Percentiles rank a stretch among this genome's conserved stretches.
phyloP scores from a whole-genome alignment of 2,113 vertebrate genomes.

The Aphyosemion australe region DNA sequence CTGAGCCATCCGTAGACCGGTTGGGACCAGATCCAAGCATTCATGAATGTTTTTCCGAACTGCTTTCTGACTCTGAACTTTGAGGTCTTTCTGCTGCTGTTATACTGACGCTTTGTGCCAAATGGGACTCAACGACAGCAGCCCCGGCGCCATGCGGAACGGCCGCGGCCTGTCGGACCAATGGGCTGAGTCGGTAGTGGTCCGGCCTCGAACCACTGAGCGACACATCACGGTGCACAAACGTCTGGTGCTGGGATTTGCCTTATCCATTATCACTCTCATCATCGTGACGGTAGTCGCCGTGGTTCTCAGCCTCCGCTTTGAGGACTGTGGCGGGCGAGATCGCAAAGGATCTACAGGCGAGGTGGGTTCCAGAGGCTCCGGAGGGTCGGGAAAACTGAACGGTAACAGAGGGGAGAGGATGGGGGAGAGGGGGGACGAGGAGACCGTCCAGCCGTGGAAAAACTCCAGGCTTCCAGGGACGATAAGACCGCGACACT shows the following conservation, averaged over 20 bases:
- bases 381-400: constrained; percentile 51
- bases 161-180: constrained; percentile 85
- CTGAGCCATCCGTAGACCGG: not conserved
- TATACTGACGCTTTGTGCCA: constrained; percentile 32
- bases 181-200: constrained; percentile 86
- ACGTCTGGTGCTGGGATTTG: constrained; percentile 89
- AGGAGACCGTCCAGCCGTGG: constrained; percentile 84
- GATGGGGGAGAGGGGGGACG: constrained; percentile 57
- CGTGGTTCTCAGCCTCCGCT: constrained; percentile 87
- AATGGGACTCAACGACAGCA: constrained; percentile 87
- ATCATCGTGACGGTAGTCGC: constrained; percentile 89
- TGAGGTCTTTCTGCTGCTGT: not conserved
- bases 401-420: constrained; percentile 72
- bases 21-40: constrained; percentile 6
- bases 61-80: constrained; percentile 1
- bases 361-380: constrained; percentile 30
- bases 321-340: constrained; percentile 84
- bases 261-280: constrained; percentile 89
- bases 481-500: constrained; percentile 88
- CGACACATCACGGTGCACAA: constrained; percentile 89
- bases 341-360: constrained; percentile 42
- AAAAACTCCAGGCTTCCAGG: constrained; percentile 83
- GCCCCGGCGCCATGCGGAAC: constrained; percentile 80
- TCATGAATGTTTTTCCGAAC: constrained; percentile 20
- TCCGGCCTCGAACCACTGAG: constrained; percentile 88